Conservation (phyloP, 1,140 invertebrate species). For the Drosophila punjabiensis region DNA sequence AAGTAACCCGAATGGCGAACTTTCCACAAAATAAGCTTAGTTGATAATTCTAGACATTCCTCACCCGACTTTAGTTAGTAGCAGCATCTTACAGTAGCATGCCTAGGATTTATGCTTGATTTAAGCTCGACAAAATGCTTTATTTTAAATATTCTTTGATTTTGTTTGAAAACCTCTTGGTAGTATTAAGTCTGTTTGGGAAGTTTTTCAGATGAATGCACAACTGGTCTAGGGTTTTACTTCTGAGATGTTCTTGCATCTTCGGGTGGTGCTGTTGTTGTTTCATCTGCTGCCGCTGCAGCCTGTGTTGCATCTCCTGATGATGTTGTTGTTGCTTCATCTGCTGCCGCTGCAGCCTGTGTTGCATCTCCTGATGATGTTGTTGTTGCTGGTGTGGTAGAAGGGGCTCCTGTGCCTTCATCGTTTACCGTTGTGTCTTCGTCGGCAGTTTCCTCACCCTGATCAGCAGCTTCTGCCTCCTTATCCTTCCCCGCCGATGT, state of each 20-base stretch:
- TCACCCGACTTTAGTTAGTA: conserved; percentile 28
- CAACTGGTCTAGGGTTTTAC: too few species aligned
- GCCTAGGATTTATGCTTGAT: conserved; percentile 4
- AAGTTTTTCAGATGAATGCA: neutral
- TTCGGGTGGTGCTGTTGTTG: neutral
- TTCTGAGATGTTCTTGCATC: neutral
- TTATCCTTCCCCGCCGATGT: neutral
- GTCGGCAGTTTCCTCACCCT: neutral
- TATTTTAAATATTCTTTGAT: neutral
- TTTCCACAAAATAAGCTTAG: conserved; percentile 31
- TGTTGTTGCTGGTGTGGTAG: too few species aligned
- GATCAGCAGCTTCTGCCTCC: neutral
- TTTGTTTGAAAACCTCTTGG: neutral
- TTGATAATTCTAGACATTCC: conserved; percentile 41
- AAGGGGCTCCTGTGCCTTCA: too few species aligned
- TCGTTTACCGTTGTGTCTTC: too few species aligned
- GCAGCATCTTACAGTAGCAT: conserved; percentile 18
- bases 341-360: too few species aligned
- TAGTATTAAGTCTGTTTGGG: neutral
- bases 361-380: too few species aligned
- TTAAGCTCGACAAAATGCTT: neutral
- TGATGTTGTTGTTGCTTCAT: too few species aligned
- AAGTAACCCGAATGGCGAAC: conserved; percentile 58
- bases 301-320: too few species aligned
- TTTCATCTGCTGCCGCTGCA: neutral